Percentiles rank a stretch among this genome's conserved stretches.
Evolutionary conservation across 2,888 invertebrate species (phyloP).

Genomic region (Lissonota sp.): DNA sequence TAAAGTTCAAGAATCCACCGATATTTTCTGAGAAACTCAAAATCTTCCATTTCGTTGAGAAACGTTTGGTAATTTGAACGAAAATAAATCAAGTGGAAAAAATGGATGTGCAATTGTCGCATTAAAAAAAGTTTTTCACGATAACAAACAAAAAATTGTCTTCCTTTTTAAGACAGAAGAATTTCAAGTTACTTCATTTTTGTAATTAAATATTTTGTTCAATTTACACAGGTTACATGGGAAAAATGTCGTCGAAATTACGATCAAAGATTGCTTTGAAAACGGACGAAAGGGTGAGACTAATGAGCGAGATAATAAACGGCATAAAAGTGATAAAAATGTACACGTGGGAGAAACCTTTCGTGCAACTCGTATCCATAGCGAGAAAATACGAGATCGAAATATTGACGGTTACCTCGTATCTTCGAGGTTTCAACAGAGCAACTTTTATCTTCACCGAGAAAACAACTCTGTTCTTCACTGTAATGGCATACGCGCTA

Average conservation of each 20-base stretch:
- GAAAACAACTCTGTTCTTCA: slow-evolving; percentile 92
- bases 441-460: slow-evolving; percentile 92
- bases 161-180: no score
- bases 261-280: slow-evolving; percentile 84
- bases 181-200: background rate
- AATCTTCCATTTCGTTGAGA: no score
- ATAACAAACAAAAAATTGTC: no score
- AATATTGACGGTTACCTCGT: slow-evolving; percentile 87
- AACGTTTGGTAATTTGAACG: no score
- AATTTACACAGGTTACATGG: slow-evolving; percentile 83
- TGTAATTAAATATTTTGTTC: slow-evolving; percentile 13
- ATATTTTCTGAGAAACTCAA: no score
- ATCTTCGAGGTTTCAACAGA: slow-evolving; percentile 88
- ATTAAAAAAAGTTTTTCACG: no score
- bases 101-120: no score
- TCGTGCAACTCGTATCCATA: slow-evolving; percentile 88
- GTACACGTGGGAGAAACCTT: slow-evolving; percentile 94
- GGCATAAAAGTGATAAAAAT: slow-evolving; percentile 94
- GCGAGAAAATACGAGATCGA: slow-evolving; percentile 91
- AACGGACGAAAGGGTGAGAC: slow-evolving; percentile 90
- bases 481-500: slow-evolving; percentile 91
- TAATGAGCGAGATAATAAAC: slow-evolving; percentile 92
- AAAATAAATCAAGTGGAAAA: no score
- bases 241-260: slow-evolving; percentile 83
- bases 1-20: no score